Base-by-base conservation (phyloP, 2,797 vertebrate genomes). In the Oreonectes daqikongensis region DNA sequence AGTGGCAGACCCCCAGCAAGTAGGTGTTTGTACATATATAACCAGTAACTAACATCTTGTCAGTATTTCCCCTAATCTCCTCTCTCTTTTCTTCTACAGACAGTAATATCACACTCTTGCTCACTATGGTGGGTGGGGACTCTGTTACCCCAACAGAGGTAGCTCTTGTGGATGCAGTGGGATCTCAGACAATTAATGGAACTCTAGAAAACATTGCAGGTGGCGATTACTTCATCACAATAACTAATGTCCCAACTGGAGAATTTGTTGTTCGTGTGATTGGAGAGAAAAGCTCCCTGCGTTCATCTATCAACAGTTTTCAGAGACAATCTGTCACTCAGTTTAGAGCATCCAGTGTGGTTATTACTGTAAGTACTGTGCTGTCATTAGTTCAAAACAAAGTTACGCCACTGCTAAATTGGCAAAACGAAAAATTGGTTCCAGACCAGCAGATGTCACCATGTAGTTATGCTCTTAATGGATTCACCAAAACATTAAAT, bases 301-400 rank as follows among this genome's bases (percentile, higher is more conserved):
- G 61, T 71, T 52, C 85, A 9, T 72, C 52, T 8, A 0, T 2
- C 5, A 10, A 0, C 30, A 30, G 1, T 46, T 90, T 92, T 80
- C 89, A 92, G 81, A 86, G 92, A 71, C 90, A 92, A 67, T 88
- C 87, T 7, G 35, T 83, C 66, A 91, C 90, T 2, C 83, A 55
- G 52, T 73, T 90, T 40, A 87, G 60, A 79, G 76, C 87, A 50
- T 90, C 91, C 3, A 83, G 52, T 70, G 64, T 91, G 77, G 83
- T 76, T 20, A n/a, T 93, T 2, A 85, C 71, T 30, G 92, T 92
- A 76, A 90, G 91, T 22, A 59, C 5, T 3, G 1, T n/a, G 40
- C 2, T 20, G 4, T 59, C n/a, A n/a, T n/a, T n/a, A n/a, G n/a
- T n/a, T n/a, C n/a, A n/a, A n/a, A n/a, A n/a, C n/a, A n/a, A n/a